Percentiles rank a stretch among this genome's conserved stretches.
Conservation (phyloP, 2,113 vertebrate species). For the Marcusenius ussheri region DNA sequence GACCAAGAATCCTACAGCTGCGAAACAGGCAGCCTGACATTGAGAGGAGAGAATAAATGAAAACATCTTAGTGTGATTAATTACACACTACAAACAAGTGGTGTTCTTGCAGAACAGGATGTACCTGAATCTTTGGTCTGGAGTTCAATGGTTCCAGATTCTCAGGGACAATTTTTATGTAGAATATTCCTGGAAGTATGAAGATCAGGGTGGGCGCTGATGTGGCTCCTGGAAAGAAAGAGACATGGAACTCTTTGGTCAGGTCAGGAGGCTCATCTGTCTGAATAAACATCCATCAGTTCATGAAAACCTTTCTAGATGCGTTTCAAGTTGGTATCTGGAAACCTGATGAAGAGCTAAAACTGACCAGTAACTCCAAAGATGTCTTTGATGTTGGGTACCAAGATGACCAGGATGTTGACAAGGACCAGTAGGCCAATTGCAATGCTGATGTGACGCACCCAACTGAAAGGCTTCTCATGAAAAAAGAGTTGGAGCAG, state of each 20-base stretch:
- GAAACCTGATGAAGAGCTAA: neutral
- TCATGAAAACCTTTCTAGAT: neutral
- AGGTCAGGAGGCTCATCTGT: neutral
- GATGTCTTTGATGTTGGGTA: constrained; percentile 73
- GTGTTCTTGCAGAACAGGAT: neutral
- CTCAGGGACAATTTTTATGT: constrained; percentile 68
- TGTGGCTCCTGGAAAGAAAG: constrained; percentile 62
- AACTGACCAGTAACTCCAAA: constrained; percentile 71
- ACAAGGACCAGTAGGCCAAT: constrained; percentile 60
- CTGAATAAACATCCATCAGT: neutral
- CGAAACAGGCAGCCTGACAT: constrained; percentile 68
- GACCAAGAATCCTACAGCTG: constrained; percentile 67
- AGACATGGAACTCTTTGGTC: neutral
- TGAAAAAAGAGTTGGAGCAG: constrained; percentile 72
- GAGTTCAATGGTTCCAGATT: constrained; percentile 64
- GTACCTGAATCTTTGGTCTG: constrained; percentile 73
- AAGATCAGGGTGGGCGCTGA: constrained; percentile 79
- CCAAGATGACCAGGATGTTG: constrained; percentile 72
- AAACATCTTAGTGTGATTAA: neutral
- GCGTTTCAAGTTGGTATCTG: neutral
- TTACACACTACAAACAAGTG: neutral
- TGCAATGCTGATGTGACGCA: constrained; percentile 62
- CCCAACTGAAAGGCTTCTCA: constrained; percentile 69
- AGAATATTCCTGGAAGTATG: constrained; percentile 80
- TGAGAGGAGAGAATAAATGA: neutral